These are phyloP conservation scores for Entelurus aequoreus DNA, from an alignment of 2,113 vertebrate genomes.

Conservation along the genomic window DNA sequence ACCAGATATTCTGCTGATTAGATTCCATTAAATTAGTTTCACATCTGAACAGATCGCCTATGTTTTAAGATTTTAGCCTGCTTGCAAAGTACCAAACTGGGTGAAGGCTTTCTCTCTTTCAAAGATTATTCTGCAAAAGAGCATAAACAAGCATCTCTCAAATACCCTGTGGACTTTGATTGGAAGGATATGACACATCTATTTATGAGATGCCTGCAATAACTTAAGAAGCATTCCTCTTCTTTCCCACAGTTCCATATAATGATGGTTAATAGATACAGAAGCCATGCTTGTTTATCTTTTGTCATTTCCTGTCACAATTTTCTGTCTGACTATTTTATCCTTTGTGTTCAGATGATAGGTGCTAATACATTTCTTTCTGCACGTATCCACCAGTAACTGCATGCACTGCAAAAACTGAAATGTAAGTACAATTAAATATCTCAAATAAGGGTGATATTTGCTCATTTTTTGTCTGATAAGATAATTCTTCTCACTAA, in stretches of 20 bases:
- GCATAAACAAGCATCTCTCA: conserved; percentile 27
- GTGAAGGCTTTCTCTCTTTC: conserved; percentile 1
- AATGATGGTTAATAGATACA: conserved; percentile 62
- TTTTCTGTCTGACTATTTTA: conserved; percentile 6
- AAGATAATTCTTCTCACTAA: no score
- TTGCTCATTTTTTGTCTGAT: no score
- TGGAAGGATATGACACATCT: conserved; percentile 41
- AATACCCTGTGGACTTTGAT: conserved; percentile 26
- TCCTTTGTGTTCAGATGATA: conserved; percentile 21
- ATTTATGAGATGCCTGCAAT: conserved; percentile 46
- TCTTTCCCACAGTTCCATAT: conserved; percentile 44
- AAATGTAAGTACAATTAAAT: no score
- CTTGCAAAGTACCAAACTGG: conserved; percentile 6
- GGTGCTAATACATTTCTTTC: conserved; percentile 11
- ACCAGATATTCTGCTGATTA: neutral
- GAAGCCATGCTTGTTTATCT: conserved; percentile 49
- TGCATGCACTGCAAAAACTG: no score
- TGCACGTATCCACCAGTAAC: neutral
- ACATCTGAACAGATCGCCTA: conserved; percentile 2
- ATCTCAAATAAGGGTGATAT: no score
- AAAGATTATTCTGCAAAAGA: conserved; percentile 30
- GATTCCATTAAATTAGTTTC: neutral
- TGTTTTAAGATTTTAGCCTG: neutral
- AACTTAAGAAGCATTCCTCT: conserved; percentile 32
- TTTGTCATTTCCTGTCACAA: conserved; percentile 51